A percentile compares a stretch with the other conserved stretches of the same genome.
phyloP scores from a whole-genome alignment of 2,797 vertebrate species.

The Lagodon rhomboides region DNA sequence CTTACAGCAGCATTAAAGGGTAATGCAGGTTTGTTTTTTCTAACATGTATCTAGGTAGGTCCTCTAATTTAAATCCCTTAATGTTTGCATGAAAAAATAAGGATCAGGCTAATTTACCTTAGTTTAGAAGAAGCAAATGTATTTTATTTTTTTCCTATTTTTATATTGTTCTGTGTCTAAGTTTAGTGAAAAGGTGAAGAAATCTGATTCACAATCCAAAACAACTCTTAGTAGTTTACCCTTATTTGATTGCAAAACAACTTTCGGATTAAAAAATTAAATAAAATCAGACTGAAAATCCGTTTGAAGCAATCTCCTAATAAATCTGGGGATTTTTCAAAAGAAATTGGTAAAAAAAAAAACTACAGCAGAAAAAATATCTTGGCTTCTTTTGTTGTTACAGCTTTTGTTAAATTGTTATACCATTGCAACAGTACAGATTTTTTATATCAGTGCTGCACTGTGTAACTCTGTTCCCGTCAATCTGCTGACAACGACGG shows the following conservation, averaged over 20 bases:
- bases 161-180: background rate
- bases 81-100: background rate
- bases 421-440: no score
- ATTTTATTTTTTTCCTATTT: background rate
- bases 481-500: conserved; percentile 25
- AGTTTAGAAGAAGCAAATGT: background rate
- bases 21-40: background rate
- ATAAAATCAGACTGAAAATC: background rate
- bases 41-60: background rate
- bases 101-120: background rate
- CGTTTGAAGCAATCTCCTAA: background rate
- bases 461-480: conserved; percentile 3
- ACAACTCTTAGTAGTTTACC: background rate
- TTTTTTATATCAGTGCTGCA: background rate
- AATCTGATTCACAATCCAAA: no score
- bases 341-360: background rate
- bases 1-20: background rate
- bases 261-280: background rate
- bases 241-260: background rate
- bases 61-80: background rate
- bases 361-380: background rate
- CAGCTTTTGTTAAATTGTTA: conserved; percentile 5
- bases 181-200: background rate
- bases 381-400: background rate
- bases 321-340: background rate